A percentile compares a stretch with the other conserved stretches of the same genome.
These are phyloP conservation scores for Acanthis flammea DNA, from an alignment of 2,797 vertebrate genomes.

Conservation along the genomic window DNA sequence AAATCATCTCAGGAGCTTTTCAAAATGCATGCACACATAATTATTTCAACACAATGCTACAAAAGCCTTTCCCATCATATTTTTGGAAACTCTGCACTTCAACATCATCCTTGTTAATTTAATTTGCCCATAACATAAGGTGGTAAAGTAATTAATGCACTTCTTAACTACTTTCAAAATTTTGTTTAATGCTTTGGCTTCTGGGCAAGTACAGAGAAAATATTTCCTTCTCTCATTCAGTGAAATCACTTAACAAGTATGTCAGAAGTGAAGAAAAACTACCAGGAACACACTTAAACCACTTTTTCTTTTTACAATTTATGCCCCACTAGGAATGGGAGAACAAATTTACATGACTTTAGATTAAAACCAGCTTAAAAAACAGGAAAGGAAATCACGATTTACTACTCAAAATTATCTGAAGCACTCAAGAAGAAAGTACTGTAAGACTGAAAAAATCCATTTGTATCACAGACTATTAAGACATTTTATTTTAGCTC, in stretches of 20 bases:
- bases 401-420: neutral
- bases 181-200: neutral
- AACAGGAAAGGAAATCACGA: neutral
- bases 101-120: neutral
- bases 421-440: neutral
- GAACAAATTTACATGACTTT: neutral
- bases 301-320: neutral
- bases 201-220: neutral
- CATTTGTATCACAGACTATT: neutral
- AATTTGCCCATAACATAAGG: neutral
- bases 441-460: neutral
- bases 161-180: neutral
- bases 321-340: neutral
- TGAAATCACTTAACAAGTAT: neutral
- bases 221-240: neutral
- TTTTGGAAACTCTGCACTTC: neutral
- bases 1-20: neutral
- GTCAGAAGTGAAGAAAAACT: neutral
- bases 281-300: neutral
- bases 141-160: neutral
- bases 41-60: neutral
- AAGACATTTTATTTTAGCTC: neutral
- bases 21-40: neutral
- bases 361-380: neutral
- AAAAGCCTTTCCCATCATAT: neutral